Evolutionary conservation across 2,113 vertebrate species (phyloP).

Genomic region (Uria aalge): DNA sequence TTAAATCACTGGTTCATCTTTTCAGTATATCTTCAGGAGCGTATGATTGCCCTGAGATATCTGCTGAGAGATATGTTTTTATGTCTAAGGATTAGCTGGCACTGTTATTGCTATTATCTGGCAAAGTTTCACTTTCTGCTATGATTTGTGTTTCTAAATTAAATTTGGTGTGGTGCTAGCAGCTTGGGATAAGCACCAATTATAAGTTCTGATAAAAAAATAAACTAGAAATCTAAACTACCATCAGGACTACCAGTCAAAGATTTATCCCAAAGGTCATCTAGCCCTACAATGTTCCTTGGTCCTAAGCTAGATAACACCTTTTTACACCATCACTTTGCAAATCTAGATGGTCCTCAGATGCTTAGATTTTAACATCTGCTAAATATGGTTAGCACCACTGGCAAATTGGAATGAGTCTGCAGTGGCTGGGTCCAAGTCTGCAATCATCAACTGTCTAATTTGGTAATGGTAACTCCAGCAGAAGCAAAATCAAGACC

Average conservation of each 20-base stretch:
- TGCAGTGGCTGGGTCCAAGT: constrained; percentile 10
- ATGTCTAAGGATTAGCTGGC: constrained; percentile 4
- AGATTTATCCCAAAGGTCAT: neutral
- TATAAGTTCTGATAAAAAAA: neutral
- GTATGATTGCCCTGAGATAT: neutral
- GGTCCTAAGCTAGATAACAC: neutral
- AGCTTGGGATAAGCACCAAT: neutral
- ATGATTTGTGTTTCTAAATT: constrained; percentile 37
- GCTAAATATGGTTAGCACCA: constrained; percentile 32
- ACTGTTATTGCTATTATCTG: neutral
- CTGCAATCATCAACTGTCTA: constrained; percentile 26
- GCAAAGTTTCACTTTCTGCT: constrained; percentile 6
- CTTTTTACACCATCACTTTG: neutral
- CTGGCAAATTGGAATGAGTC: constrained; percentile 29
- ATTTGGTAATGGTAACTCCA: constrained; percentile 47
- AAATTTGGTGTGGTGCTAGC: constrained; percentile 4
- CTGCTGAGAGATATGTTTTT: neutral
- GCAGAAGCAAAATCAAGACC: neutral
- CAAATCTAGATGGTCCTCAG: neutral
- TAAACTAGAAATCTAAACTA: neutral
- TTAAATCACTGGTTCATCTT: constrained; percentile 17
- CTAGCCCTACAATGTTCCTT: neutral
- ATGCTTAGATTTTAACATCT: constrained; percentile 24
- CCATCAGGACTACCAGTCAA: neutral
- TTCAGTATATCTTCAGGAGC: neutral